A percentile compares a stretch with the other conserved stretches of the same genome.
These are phyloP conservation scores for Cydia pomonella DNA, from an alignment of 1,140 invertebrate species.

Conservation along the genomic window DNA sequence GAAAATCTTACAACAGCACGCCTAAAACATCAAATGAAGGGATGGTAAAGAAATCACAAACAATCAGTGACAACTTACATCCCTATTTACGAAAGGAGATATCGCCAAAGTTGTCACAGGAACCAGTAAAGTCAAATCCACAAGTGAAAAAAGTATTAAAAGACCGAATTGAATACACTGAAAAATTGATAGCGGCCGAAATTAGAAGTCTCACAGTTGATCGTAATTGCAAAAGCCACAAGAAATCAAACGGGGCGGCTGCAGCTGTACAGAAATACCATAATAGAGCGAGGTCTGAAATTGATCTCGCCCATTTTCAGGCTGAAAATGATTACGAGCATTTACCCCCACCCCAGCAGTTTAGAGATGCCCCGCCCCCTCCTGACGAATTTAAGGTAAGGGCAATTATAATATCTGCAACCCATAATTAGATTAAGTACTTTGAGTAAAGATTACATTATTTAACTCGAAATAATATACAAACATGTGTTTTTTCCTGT, in stretches of 20 bases:
- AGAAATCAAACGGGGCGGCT: slow-evolving; percentile 44
- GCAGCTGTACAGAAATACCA: slow-evolving; percentile 62
- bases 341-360: slow-evolving; percentile 91
- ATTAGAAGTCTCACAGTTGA: slow-evolving; percentile 76
- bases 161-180: slow-evolving; percentile 78
- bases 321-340: slow-evolving; percentile 86
- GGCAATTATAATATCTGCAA: slow-evolving; percentile 12
- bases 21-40: slow-evolving; percentile 63
- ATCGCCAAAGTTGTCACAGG: slow-evolving; percentile 53
- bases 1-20: slow-evolving; percentile 59
- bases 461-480: slow-evolving; percentile 22
- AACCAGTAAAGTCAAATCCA: slow-evolving; percentile 59
- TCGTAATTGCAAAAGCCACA: slow-evolving; percentile 66
- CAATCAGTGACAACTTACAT: slow-evolving; percentile 73
- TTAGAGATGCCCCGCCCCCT: slow-evolving; percentile 88
- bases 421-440: background rate
- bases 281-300: slow-evolving; percentile 81
- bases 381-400: slow-evolving; percentile 85
- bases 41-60: slow-evolving; percentile 73
- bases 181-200: slow-evolving; percentile 78
- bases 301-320: slow-evolving; percentile 78
- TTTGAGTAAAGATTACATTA: background rate
- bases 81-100: slow-evolving; percentile 79
- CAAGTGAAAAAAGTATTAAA: slow-evolving; percentile 68
- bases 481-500: too few species aligned